A percentile compares a stretch with the other conserved stretches of the same genome.
phyloP scores from a whole-genome alignment of 2,113 vertebrate genomes.

The Rallus limicola region DNA sequence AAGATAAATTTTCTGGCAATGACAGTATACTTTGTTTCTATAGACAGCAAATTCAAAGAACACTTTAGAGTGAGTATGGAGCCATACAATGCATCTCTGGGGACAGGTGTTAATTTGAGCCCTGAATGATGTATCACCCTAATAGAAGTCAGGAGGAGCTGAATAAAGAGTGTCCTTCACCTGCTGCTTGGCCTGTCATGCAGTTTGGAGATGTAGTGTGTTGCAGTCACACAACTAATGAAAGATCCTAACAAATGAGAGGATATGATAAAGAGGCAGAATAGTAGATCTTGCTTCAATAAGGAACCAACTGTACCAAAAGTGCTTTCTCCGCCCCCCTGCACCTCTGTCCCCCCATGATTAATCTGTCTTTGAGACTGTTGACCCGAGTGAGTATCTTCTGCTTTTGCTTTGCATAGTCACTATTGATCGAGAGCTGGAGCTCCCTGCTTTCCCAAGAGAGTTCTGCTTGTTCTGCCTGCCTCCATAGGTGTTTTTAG shows the following conservation, averaged over 20 bases:
- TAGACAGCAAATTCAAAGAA: slow-evolving; percentile 37
- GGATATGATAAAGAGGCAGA: slow-evolving; percentile 22
- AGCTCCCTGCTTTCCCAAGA: neutral
- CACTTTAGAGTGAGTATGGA: slow-evolving; percentile 21
- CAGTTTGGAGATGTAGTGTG: slow-evolving; percentile 3
- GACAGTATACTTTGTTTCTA: slow-evolving; percentile 12
- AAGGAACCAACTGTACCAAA: slow-evolving; percentile 17
- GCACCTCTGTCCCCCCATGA: neutral
- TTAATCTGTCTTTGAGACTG: slow-evolving; percentile 42
- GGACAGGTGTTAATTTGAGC: slow-evolving; percentile 32
- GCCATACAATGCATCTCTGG: neutral
- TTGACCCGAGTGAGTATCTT: neutral
- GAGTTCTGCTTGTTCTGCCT: slow-evolving; percentile 2
- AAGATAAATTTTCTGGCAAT: slow-evolving; percentile 42
- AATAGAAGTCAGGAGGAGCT: slow-evolving; percentile 42
- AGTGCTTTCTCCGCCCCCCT: neutral
- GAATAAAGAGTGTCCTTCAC: slow-evolving; percentile 44
- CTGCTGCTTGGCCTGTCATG: slow-evolving; percentile 11
- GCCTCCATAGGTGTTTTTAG: slow-evolving; percentile 11
- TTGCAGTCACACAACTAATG: slow-evolving; percentile 44
- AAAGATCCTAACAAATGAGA: slow-evolving; percentile 41
- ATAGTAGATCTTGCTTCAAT: slow-evolving; percentile 27
- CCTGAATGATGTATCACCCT: slow-evolving; percentile 40
- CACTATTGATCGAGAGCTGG: neutral
- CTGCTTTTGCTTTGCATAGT: neutral